Evolutionary conservation across 2,113 vertebrate species (phyloP).

Genomic region (Regulus satrapa): DNA sequence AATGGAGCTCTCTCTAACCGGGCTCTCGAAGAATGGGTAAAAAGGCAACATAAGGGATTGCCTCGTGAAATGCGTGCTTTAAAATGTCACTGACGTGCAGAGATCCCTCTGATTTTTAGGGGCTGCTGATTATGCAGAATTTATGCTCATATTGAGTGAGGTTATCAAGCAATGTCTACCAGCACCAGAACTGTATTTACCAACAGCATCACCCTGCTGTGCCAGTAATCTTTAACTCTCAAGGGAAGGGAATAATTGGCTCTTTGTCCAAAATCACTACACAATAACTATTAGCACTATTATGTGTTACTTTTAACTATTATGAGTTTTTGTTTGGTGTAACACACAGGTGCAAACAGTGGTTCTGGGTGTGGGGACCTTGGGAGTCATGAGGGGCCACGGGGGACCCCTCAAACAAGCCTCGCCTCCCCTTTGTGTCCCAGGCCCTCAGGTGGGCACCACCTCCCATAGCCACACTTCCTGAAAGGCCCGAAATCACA

Average conservation of each 20-base stretch:
- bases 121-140: neutral
- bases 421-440: neutral
- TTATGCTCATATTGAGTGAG: neutral
- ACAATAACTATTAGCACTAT: fast-evolving
- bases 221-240: neutral
- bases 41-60: neutral
- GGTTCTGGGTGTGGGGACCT: neutral
- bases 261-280: neutral
- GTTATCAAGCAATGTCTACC: neutral
- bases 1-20: neutral
- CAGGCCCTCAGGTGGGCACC: neutral
- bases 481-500: neutral
- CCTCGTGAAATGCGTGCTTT: fast-evolving
- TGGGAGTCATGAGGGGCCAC: neutral
- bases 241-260: neutral
- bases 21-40: neutral
- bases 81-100: neutral
- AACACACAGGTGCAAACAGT: neutral
- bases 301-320: too few species aligned
- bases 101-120: neutral
- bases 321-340: neutral
- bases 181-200: neutral
- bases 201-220: too few species aligned
- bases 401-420: neutral
- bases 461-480: neutral